Conservation (phyloP, 2,113 vertebrate genomes). For the Micronycteris hirsuta region DNA sequence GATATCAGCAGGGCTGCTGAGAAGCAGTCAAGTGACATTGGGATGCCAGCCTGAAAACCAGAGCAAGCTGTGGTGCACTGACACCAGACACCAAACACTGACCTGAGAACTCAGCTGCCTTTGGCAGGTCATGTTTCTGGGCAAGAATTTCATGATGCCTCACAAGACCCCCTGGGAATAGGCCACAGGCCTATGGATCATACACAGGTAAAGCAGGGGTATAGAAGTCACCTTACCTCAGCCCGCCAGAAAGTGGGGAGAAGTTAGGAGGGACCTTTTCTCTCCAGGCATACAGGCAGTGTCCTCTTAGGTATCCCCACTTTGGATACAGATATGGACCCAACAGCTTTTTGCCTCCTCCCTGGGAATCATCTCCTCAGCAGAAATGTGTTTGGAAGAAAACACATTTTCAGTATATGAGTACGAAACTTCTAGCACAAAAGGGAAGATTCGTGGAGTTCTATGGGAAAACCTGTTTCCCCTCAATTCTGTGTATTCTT, state of each 20-base stretch:
- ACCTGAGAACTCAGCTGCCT: background rate
- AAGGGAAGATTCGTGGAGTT: background rate
- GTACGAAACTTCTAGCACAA: background rate
- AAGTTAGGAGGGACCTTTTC: background rate
- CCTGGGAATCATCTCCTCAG: background rate
- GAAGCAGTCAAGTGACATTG: background rate
- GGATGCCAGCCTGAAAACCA: background rate
- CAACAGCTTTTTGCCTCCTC: background rate
- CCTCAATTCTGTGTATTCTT: background rate
- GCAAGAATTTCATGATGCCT: background rate
- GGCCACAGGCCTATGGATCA: background rate
- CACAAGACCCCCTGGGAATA: background rate
- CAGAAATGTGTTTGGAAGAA: conserved; percentile 24
- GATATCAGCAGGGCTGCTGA: background rate
- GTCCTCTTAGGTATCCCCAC: background rate
- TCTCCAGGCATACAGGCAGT: background rate
- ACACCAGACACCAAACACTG: background rate
- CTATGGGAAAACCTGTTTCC: background rate
- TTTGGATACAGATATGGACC: background rate
- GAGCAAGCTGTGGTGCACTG: background rate
- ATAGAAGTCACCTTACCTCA: background rate
- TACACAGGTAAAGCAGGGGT: background rate
- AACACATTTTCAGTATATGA: background rate
- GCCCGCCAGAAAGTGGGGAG: background rate
- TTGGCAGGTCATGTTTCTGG: background rate